Base-by-base conservation (phyloP, 1,140 invertebrate species). In the Sycophila sp. region DNA sequence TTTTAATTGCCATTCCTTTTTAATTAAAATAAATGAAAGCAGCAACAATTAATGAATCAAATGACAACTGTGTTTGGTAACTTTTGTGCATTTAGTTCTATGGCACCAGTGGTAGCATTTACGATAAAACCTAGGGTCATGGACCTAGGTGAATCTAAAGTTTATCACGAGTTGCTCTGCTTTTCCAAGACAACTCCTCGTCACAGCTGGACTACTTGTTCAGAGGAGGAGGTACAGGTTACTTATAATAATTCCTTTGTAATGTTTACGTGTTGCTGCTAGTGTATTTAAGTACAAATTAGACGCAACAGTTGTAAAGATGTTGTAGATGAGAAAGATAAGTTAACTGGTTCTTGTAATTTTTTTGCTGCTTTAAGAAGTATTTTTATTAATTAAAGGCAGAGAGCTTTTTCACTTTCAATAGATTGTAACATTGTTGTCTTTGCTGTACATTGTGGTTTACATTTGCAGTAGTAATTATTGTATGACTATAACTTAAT, bases 141-240 rank as follows among this genome's bases (percentile, higher is more conserved):
- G 78, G 85, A 86, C 76, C 74, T 84, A 81, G 84, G 80, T 81
- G 84, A 86, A 65, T 84, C 84, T 55, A 78, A 84, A 81, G 83
- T 86, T 78, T 86, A 86, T 82, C 83, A 85, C 53, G 84, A 86
- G 81, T 85, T 86, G 76, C 83, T 86, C 74, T 86, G 83, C 79
- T 86, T 86, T 80, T 84, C 84, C 36, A 62, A 66, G 53, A 82
- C 81, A 72, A 85, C 84, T 78, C 79, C 82, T 78, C 83, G 80
- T 74, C 80, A 78, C 76, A 81, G 83, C 76, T 85, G 85, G 84
- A 63, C 59, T n/a, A 79, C 81, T 80, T 83, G 78, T 72, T 73
- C 76, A 60, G 80, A 84, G 80, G 81, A 85, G 84, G 85, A 71
- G 69, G 69, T 71, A 71, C 59, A 34, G n/a, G 58, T 55, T 17